Conservation (phyloP, 2,888 invertebrate species). For the Parnassius apollo region DNA sequence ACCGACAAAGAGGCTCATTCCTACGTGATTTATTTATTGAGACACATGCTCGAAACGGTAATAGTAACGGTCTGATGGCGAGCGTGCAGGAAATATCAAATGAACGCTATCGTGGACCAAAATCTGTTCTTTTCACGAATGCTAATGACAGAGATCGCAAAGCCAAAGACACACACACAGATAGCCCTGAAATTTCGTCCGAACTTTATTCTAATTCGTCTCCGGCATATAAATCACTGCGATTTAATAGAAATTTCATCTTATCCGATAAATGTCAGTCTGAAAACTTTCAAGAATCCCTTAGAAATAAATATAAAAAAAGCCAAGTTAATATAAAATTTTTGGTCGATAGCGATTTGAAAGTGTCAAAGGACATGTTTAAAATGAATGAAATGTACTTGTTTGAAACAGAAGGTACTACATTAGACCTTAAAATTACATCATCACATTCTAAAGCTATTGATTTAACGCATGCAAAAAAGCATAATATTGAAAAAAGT, state of each 20-base stretch:
- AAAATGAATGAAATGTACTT: conserved; percentile 4
- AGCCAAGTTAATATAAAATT: neutral
- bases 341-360: neutral
- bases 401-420: neutral
- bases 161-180: conserved; percentile 45
- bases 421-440: conserved; percentile 9
- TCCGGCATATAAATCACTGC: conserved; percentile 31
- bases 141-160: conserved; percentile 62
- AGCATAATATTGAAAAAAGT: neutral
- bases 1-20: conserved; percentile 67
- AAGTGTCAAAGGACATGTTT: neutral
- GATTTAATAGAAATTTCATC: neutral
- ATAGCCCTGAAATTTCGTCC: conserved; percentile 42
- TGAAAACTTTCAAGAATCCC: neutral
- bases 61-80: conserved; percentile 66
- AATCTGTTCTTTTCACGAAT: conserved; percentile 68
- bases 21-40: conserved; percentile 75
- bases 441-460: neutral
- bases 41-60: conserved; percentile 72
- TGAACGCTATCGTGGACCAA: conserved; percentile 62
- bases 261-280: neutral
- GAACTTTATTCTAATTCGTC: conserved; percentile 29
- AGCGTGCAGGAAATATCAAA: conserved; percentile 73
- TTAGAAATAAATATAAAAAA: conserved; percentile 2
- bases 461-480: neutral